These are phyloP conservation scores for Tragulus kanchil DNA, from an alignment of 2,113 vertebrate species.

Conservation along the genomic window DNA sequence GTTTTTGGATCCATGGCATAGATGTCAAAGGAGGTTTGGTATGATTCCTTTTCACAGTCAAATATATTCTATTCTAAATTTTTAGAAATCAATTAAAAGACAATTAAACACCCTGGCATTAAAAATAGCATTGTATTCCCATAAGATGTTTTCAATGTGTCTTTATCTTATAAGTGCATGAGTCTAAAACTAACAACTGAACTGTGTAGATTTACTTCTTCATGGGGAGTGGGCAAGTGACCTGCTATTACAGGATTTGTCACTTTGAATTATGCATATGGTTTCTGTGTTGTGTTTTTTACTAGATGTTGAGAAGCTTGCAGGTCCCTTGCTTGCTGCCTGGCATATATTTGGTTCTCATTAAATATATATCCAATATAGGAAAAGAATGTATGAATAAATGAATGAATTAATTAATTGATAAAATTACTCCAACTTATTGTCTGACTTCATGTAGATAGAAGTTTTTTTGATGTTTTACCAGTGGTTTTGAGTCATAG, in stretches of 20 bases:
- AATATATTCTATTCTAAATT: not conserved
- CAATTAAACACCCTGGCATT: not conserved
- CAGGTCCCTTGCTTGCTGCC: not conserved
- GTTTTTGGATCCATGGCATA: not conserved
- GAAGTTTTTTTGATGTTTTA: not conserved
- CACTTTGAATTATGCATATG: not conserved
- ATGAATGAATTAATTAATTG: not conserved
- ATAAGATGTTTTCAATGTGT: conserved; percentile 1
- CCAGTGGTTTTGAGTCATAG: not conserved
- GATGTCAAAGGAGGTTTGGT: not conserved
- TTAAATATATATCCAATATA: not conserved
- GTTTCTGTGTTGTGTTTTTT: not conserved
- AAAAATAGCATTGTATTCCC: not conserved
- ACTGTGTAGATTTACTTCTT: not conserved
- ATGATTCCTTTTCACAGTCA: not conserved
- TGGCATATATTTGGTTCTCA: not conserved
- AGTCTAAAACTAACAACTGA: conserved; percentile 18
- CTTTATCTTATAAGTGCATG: conserved; percentile 28
- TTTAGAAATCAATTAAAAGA: not conserved
- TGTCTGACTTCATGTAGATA: not conserved
- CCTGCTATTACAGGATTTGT: not conserved
- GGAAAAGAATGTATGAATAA: conserved; percentile 18
- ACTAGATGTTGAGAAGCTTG: not conserved
- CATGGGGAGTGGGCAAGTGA: not conserved
- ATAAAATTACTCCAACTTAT: not conserved